These are phyloP conservation scores for Vanessa tameamea DNA, from an alignment of 1,140 invertebrate genomes.

Conservation along the genomic window DNA sequence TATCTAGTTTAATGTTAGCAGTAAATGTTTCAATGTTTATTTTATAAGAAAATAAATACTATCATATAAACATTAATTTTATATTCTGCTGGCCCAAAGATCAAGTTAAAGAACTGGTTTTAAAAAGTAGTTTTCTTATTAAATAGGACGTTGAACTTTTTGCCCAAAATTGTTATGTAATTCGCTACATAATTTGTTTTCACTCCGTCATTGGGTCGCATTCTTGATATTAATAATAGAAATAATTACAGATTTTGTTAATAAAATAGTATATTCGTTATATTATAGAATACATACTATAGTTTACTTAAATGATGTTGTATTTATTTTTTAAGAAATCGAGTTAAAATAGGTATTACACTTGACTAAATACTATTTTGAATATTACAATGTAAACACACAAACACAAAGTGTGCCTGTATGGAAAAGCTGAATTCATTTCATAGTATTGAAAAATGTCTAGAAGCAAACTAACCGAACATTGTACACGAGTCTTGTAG, in stretches of 20 bases:
- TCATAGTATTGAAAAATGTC: too few relatives aligned
- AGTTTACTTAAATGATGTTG: too few relatives aligned
- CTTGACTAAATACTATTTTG: too few relatives aligned
- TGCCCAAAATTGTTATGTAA: slow-evolving; percentile 65
- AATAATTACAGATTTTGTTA: neutral
- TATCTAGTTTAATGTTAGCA: neutral
- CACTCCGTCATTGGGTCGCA: slow-evolving; percentile 45
- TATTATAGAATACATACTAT: too few relatives aligned
- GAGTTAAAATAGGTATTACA: too few relatives aligned
- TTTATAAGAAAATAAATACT: slow-evolving; percentile 8
- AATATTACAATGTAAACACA: too few relatives aligned
- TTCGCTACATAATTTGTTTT: slow-evolving; percentile 64
- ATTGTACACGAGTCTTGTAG: too few relatives aligned
- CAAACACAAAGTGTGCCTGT: too few relatives aligned
- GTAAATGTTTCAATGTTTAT: neutral
- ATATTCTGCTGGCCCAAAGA: slow-evolving; percentile 57
- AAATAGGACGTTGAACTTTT: slow-evolving; percentile 76
- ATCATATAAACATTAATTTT: slow-evolving; percentile 44
- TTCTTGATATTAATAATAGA: slow-evolving; percentile 12
- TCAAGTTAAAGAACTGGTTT: slow-evolving; percentile 70
- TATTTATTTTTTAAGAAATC: too few relatives aligned
- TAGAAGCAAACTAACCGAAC: too few relatives aligned
- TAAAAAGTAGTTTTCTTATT: slow-evolving; percentile 74
- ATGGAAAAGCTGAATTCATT: too few relatives aligned
- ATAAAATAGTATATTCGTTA: neutral